Conservation (phyloP, 2,888 invertebrate species). For the Spodoptera picta region DNA sequence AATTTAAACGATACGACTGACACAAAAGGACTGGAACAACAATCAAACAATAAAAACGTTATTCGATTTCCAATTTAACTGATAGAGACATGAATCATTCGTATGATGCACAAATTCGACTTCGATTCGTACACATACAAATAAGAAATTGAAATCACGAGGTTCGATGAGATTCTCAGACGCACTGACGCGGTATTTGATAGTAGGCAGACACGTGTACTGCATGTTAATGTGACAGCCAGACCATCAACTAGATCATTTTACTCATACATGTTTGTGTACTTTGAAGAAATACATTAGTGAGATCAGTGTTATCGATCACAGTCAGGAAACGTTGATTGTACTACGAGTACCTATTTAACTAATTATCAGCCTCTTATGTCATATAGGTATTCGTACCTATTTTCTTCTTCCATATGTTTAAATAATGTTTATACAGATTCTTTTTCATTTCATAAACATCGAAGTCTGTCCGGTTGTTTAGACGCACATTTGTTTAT, state of each 20-base stretch:
- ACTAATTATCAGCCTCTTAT: constrained; percentile 36
- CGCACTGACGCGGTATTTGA: constrained; percentile 53
- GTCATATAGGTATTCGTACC: not conserved
- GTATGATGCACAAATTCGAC: constrained; percentile 30
- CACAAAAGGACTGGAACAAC: constrained; percentile 35
- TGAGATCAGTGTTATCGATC: constrained; percentile 32
- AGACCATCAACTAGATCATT: constrained; percentile 49
- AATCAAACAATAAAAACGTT: constrained; percentile 43
- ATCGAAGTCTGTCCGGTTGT: constrained; percentile 20
- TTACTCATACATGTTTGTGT: constrained; percentile 55
- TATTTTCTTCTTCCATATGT: constrained; percentile 11
- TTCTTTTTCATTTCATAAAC: constrained; percentile 10
- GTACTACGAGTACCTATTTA: constrained; percentile 31
- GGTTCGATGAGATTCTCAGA: constrained; percentile 53
- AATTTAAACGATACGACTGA: constrained; percentile 31
- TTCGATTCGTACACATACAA: constrained; percentile 41
- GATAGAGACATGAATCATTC: constrained; percentile 50
- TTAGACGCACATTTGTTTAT: constrained; percentile 37
- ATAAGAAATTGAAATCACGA: constrained; percentile 55
- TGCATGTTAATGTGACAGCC: constrained; percentile 49
- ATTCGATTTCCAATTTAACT: constrained; percentile 40
- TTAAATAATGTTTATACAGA: constrained; percentile 16
- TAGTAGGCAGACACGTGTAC: constrained; percentile 42
- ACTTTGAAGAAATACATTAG: constrained; percentile 30
- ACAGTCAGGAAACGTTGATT: constrained; percentile 39